Conservation (phyloP, 1,140 invertebrate genomes). For the Battus philenor region DNA sequence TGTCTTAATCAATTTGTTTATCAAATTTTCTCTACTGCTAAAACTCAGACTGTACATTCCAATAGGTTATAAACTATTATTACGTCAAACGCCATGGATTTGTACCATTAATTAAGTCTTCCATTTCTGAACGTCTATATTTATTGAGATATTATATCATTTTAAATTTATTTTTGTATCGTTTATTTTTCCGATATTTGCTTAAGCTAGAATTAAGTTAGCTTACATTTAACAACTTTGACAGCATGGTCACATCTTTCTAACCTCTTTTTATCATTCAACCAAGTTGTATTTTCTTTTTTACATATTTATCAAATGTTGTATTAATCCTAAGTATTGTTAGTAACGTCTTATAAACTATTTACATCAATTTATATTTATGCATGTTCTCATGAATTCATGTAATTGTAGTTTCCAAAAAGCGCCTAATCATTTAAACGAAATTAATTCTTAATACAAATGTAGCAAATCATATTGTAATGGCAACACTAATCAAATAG, state of each 20-base stretch:
- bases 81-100: constrained; percentile 58
- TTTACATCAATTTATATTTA: not conserved
- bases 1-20: constrained; percentile 58
- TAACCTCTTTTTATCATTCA: no score
- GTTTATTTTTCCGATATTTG: constrained; percentile 50
- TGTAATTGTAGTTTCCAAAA: constrained; percentile 13
- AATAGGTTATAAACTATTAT: constrained; percentile 48
- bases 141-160: constrained; percentile 30
- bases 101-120: constrained; percentile 69
- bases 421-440: constrained; percentile 10
- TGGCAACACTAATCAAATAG: constrained; percentile 20
- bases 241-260: not conserved
- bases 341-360: no score
- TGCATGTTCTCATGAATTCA: constrained; percentile 9
- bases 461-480: constrained; percentile 8
- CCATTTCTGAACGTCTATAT: constrained; percentile 60
- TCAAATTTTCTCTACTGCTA: constrained; percentile 48
- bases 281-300: no score
- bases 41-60: constrained; percentile 38
- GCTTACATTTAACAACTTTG: constrained; percentile 23
- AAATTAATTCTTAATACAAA: constrained; percentile 3
- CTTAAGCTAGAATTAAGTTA: constrained; percentile 57
- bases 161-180: constrained; percentile 43
- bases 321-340: no score
- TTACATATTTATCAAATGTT: no score